Base-by-base conservation (phyloP, 2,888 invertebrate species). In the Rapana venosa region DNA sequence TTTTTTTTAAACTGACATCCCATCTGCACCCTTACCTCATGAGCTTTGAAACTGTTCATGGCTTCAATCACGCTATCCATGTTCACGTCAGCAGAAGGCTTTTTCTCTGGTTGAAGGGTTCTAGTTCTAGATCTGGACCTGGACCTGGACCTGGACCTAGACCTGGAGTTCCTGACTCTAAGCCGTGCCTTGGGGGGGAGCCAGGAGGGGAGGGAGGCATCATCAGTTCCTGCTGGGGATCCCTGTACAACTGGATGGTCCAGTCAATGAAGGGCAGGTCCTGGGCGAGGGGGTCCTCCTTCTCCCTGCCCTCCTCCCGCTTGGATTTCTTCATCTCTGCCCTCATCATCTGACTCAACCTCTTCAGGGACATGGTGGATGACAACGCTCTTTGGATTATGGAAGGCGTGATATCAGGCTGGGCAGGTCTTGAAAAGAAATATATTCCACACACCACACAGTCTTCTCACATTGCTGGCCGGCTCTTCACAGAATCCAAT, bases 271-370 rank as follows among this genome's bases (percentile, higher is more conserved):
- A 83, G 26, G 81, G 81, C 6, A 83, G 6, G 22, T 83, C 47
- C 36, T 36, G 81, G 47, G 36, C 36, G 22, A 83, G 36, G 47
- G 81, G 47, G 81, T 83, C 81, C 26, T 83, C 81, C 47, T 22
- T 20, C 47, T 83, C 81, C 81, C 26, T 47, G 20, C 35, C 79
- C 79, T 83, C 81, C 13, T 36, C 36, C 36, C 36, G 17, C 81
- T 83, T 83, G 81, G 81, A 47, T 47, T 47, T 83, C 26, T 22
- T 83, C 81, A 83, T 83, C 47, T 83, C 81, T 47, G 81, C 47
- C 81, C 81, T 83, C 81, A 83, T 83, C 81, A 83, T 83, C 81
- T 83, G 81, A 26, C 47, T 83, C 81, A 83, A 47, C 22, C 81
- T 83, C 81, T 83, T 83, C 47, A 83, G 8, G 5, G 81, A 83